Evolutionary conservation across 2,113 vertebrate species (phyloP).

Genomic region (Cryptomyrus ogoouensis): DNA sequence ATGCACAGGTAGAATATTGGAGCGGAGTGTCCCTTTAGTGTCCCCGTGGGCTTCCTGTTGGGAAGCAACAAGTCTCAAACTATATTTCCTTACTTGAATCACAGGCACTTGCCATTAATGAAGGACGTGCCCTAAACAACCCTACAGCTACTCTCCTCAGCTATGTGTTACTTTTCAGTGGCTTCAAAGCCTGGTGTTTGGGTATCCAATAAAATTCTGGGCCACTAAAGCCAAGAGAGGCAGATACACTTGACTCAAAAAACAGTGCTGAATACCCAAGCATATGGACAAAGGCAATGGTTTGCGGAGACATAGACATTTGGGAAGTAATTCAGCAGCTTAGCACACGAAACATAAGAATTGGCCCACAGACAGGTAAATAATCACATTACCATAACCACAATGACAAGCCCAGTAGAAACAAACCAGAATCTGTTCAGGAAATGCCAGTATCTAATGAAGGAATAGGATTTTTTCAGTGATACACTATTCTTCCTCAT

Average conservation of each 20-base stretch:
- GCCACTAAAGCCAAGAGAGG: not conserved
- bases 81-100: not conserved
- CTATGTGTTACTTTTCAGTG: not conserved
- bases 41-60: conserved; percentile 55
- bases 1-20: conserved; percentile 53
- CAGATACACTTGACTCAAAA: not conserved
- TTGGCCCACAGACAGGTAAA: not conserved
- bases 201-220: not conserved
- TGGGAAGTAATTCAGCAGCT: not conserved
- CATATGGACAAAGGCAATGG: not conserved
- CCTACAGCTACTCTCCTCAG: not conserved
- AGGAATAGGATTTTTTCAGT: not conserved
- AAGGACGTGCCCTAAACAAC: not conserved
- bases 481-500: not conserved
- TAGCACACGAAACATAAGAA: not conserved
- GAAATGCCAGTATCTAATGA: not conserved
- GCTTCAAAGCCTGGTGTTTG: too few species aligned
- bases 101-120: not conserved
- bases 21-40: conserved; percentile 60
- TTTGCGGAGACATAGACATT: not conserved
- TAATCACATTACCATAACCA: not conserved
- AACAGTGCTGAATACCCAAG: not conserved
- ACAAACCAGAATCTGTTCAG: not conserved
- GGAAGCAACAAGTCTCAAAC: conserved; percentile 13
- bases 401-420: not conserved